Conservation (phyloP, 2,888 invertebrate genomes). For the Ophion slaviceki region DNA sequence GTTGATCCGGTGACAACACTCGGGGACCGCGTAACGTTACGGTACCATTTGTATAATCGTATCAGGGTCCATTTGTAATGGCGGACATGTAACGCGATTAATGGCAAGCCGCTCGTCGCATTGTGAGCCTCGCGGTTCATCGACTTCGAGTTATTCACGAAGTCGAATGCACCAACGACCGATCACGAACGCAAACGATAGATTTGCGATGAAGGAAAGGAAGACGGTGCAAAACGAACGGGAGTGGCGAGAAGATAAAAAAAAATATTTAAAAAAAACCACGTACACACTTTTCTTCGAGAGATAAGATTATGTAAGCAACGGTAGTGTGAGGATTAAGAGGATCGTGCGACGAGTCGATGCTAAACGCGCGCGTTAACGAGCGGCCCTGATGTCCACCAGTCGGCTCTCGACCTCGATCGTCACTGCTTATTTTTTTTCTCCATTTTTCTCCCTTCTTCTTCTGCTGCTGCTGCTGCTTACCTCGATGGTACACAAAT, state of each 20-base stretch:
- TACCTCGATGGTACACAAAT: conserved; percentile 20
- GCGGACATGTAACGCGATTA: not conserved
- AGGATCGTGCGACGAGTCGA: conserved; percentile 51
- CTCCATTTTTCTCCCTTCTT: conserved; percentile 9
- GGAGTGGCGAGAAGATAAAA: conserved; percentile 6
- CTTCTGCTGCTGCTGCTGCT: not conserved
- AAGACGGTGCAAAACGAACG: not conserved
- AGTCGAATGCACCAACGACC: conserved; percentile 48
- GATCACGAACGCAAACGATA: conserved; percentile 54
- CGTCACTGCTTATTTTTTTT: conserved; percentile 36
- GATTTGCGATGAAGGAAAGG: conserved; percentile 14
- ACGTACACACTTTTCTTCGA: conserved; percentile 46
- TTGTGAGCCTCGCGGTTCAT: conserved; percentile 45
- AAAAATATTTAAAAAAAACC: not conserved
- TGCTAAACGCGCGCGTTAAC: conserved; percentile 61
- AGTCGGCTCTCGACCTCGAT: conserved; percentile 56
- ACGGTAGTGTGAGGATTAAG: conserved; percentile 39
- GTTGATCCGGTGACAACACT: not conserved
- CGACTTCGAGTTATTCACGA: conserved; percentile 23
- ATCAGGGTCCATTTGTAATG: not conserved
- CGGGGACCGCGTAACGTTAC: not conserved
- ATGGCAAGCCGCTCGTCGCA: not conserved
- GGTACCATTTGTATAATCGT: not conserved
- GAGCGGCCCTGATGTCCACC: conserved; percentile 58
- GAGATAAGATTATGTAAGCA: conserved; percentile 63